Evolutionary conservation across 2,888 invertebrate species (phyloP), one percentile per base, ranked within the genome.

Genomic region (Nemoura dubitans): DNA sequence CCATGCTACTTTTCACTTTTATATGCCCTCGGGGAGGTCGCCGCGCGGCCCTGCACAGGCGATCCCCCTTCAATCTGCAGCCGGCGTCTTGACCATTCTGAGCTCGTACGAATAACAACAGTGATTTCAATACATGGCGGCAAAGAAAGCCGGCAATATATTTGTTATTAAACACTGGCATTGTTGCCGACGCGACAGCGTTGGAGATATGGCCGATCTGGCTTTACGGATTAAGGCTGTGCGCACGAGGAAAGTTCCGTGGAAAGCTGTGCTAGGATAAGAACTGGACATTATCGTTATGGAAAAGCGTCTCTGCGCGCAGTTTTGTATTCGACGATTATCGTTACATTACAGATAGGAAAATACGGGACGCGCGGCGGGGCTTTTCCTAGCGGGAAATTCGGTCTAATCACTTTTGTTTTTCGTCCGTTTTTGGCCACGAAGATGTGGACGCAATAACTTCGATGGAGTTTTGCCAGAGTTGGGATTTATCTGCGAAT

Each of bases 1-100:
- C 86, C 27, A 28, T 28, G 90, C 91, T 91, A 91, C 91, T 91
- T 91, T 92, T 91, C 91, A 91, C 91, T 91, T 92, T 91, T 92
- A 92, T 92, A 90, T 90, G 90, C 91, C 92, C 92, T 90, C 87
- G 87, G 92, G 91, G 92, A 91, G 10, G 36, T 59, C n/a, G 59
- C 80, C 3, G 77, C 36, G 26, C 86, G 42, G 78, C 42, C 36
- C 3, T 59, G 59, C 59, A 21, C 76, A 36, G 80, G 77, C 83
- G 77, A 84, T 86, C 83, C 84, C 84, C 83, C 84, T 26, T 86
- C 84, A 76, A 42, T 36, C 86, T 84, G 36, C 28, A 30, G 30
- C 21, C 26, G 27, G 30, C 28, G 28, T 81, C 30, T 29, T 76
- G 26, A 84, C 43, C 81, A 87, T 87, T 87, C 87, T 27, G 36